phyloP scores from a whole-genome alignment of 2,113 vertebrate species.

The Malaclemys terrapin region DNA sequence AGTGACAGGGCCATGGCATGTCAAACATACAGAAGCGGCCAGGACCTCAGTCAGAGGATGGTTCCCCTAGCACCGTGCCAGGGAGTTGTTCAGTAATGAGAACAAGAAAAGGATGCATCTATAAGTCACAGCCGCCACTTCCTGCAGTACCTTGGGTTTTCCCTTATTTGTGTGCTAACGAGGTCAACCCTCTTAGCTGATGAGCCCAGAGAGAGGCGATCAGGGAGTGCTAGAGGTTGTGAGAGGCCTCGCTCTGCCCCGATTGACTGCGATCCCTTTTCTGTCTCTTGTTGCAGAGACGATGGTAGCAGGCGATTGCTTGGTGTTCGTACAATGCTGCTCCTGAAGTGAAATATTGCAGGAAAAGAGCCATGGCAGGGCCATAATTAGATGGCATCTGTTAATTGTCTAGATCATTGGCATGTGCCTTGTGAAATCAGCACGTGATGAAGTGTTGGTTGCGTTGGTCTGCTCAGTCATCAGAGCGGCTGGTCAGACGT shows the following conservation, averaged over 20 bases:
- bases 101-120: background rate
- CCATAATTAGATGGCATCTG: background rate
- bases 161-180: background rate
- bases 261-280: background rate
- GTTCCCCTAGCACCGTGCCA: background rate
- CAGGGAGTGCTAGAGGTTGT: too few species aligned
- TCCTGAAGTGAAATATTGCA: background rate
- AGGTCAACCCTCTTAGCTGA: background rate
- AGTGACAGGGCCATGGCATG: background rate
- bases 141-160: background rate
- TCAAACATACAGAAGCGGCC: too few species aligned
- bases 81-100: background rate
- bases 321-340: too few species aligned
- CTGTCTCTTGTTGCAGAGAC: background rate
- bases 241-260: background rate
- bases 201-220: background rate
- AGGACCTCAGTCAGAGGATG: background rate
- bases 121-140: background rate
- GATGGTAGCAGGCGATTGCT: background rate
- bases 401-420: background rate
- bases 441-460: too few species aligned
- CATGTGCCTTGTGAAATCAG: background rate
- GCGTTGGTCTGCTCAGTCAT: background rate
- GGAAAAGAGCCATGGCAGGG: too few species aligned
- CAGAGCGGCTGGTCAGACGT: background rate